Evolutionary conservation across 2,888 invertebrate species (phyloP), one percentile per base, ranked within the genome.

Genomic region (Dascillus cervinus): DNA sequence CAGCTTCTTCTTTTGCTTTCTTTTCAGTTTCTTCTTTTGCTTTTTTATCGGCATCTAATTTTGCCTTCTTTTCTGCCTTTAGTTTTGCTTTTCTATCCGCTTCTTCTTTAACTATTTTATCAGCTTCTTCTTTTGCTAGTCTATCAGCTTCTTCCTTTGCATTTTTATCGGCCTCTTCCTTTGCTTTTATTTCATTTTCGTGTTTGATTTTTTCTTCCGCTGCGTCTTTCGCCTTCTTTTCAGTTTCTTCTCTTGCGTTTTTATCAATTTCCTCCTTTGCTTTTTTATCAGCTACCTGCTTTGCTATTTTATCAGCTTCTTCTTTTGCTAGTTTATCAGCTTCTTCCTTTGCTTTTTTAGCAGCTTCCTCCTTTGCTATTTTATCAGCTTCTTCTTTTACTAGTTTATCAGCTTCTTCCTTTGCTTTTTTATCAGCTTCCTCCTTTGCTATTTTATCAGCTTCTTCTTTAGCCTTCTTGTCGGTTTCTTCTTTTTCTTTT

Each of bases 301-400:
- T 10, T 58, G 62, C 39, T 60, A 62, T 39, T 57, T 60, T 42
- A 58, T 63, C 24, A 57, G 60, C 47, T 56, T 64, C 49, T 58
- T 60, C 40, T 58, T 58, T 38, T 40, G 53, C 26, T 43, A 40
- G 47, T 42, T 46, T 45, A 29, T 40, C 44, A 19, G 44, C 26
- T 36, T 50, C 43, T 21, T 37, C 29, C 32, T 49, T 41, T 32
- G 42, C 32, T 46, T 41, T n/a, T 30, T 59, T 53, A 17, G 53
- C 46, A 2, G 59, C 58, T 10, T 58, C 55, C 22, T 39, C 37
- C 15, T 46, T 43, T 11, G 35, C 29, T 13, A 56, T 28, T 25
- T 46, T 26, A 55, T 58, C 15, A 53, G 58, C 26, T 37, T 62
- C 59, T 12, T 60, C 10, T 17, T 23, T 23, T 5, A 23, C 8